Evolutionary conservation across 1,140 invertebrate genomes (phyloP), one percentile per base, ranked within the genome.

Genomic region (Oppia nitens): DNA sequence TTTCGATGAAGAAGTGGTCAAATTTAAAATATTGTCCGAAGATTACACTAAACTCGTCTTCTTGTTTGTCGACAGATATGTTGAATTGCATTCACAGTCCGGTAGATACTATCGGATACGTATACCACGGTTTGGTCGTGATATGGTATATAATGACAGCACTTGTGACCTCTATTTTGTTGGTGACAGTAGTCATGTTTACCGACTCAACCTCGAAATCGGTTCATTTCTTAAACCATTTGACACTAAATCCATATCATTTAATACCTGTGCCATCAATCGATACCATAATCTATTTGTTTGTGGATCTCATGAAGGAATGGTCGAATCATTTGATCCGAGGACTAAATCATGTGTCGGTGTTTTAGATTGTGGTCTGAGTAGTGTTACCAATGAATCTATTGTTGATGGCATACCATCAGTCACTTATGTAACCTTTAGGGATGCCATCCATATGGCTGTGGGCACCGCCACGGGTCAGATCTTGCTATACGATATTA

Each of bases 281-380:
- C 81, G 85, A 0, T 76, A 81, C 29, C 91, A 98, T 78, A 79
- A 94, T 65, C 75, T 98, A 29, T 69, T 98, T 45, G 70, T 85
- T 2, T 81, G 83, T 67, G 95, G 94, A 6, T 93, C 87, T n/a
- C 80, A 83, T 64, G 84, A 92, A 70, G 94, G 94, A 0, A 81
- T 80, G 68, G 79, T 99, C 3, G 92, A 98, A 74, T 91, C 90
- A 1, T 98, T 90, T 90, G 95, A 99, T 76, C 87, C 90, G 32
- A 74, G 92, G 59, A 76, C 76, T 2, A 80, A 82, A 64, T 78
- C 76, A 25, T 77, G 81, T 69, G 85, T 85, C 62, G 85, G 82
- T 27, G 77, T 79, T 28, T 71, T 98, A 3, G 92, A 98, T 73
- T 90, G 85, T 72, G 90, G 83, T 12, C 74, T 90, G 47, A 81